Percentiles rank a stretch among this genome's conserved stretches.
Conservation (phyloP, 2,888 invertebrate species). For the Antitype chi region DNA sequence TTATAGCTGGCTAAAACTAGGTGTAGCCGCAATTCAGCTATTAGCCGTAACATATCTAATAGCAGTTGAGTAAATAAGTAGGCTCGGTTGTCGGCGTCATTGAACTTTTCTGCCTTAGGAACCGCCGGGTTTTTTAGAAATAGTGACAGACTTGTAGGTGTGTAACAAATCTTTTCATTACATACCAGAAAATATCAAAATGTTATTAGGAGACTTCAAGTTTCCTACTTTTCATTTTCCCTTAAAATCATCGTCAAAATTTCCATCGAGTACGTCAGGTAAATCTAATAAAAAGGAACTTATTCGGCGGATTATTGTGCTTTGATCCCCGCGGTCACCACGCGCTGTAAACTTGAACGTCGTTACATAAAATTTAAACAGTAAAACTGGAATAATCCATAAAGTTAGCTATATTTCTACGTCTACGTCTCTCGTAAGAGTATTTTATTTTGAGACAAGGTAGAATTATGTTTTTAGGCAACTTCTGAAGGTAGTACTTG, state of each 20-base stretch:
- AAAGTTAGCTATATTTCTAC: slow-evolving; percentile 53
- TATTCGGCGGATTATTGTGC: slow-evolving; percentile 45
- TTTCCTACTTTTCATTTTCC: background rate
- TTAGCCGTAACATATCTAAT: no score
- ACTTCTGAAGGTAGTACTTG: background rate
- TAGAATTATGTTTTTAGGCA: slow-evolving; percentile 6
- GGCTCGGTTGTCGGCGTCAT: background rate
- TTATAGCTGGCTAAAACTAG: no score
- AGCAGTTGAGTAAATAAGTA: background rate
- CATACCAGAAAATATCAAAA: background rate
- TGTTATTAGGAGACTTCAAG: background rate
- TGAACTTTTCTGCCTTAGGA: background rate
- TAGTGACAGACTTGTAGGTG: background rate
- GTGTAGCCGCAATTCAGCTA: no score
- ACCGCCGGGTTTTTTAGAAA: background rate
- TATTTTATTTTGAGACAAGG: slow-evolving; percentile 43
- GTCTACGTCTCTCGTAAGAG: no score
- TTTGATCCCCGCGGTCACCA: slow-evolving; percentile 51
- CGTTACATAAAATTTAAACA: slow-evolving; percentile 58
- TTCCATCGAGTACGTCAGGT: slow-evolving; percentile 6
- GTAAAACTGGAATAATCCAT: slow-evolving; percentile 59
- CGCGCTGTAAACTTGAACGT: slow-evolving; percentile 46
- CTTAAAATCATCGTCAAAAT: slow-evolving; percentile 5
- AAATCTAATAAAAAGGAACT: slow-evolving; percentile 47
- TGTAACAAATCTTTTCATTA: background rate